These are phyloP conservation scores for Tolmerus cingulatus DNA, from an alignment of 2,888 invertebrate species.

Conservation along the genomic window DNA sequence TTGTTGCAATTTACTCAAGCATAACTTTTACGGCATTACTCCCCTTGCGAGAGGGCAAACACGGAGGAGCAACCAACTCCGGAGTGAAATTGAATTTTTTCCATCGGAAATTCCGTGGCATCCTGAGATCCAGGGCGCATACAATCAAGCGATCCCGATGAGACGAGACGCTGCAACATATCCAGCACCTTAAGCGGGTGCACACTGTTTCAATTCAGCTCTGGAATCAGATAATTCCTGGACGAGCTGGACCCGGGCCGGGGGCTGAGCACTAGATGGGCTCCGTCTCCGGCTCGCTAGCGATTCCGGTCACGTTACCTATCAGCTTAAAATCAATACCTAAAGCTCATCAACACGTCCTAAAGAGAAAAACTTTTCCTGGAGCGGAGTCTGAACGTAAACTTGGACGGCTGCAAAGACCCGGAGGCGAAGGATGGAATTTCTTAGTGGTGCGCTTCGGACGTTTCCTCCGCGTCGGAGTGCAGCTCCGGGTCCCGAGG, in stretches of 20 bases:
- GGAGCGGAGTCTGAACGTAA: constrained; percentile 2
- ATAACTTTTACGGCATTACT: background rate
- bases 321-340: constrained; percentile 60
- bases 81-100: background rate
- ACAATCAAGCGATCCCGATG: background rate
- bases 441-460: background rate
- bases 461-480: background rate
- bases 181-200: background rate
- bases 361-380: constrained; percentile 48
- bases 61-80: background rate
- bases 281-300: background rate
- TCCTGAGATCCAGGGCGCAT: background rate
- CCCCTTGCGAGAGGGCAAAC: background rate
- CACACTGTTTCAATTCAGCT: background rate
- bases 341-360: constrained; percentile 55
- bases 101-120: background rate
- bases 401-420: background rate
- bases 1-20: background rate
- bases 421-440: constrained; percentile 15
- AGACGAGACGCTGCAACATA: background rate
- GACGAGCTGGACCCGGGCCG: background rate
- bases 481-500: constrained; percentile 14
- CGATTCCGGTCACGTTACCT: constrained; percentile 57
- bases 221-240: background rate
- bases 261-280: background rate